Conservation (phyloP, 2,888 invertebrate genomes). For the Eremobia ochroleuca region DNA sequence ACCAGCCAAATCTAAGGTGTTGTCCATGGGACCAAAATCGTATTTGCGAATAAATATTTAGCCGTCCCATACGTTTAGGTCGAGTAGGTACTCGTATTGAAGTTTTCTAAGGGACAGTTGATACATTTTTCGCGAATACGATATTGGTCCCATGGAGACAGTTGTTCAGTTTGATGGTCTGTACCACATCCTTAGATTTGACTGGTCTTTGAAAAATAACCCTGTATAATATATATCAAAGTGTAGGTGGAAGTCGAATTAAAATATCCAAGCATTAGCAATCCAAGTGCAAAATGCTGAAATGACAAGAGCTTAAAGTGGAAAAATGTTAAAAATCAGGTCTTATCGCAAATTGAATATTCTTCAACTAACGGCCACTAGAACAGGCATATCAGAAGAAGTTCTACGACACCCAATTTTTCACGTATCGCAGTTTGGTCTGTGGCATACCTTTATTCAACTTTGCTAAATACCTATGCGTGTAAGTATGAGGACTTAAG, state of each 20-base stretch:
- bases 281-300: neutral
- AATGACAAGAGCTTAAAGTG: neutral
- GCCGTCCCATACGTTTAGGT: too few species aligned
- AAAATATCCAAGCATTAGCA: neutral
- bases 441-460: neutral
- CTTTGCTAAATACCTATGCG: neutral
- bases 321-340: too few species aligned
- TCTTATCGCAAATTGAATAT: neutral
- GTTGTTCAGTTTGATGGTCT: too few species aligned
- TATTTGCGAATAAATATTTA: too few species aligned
- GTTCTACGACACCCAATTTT: neutral
- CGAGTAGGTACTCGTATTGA: too few species aligned
- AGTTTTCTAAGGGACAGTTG: too few species aligned
- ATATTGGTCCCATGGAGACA: too few species aligned
- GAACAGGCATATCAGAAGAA: neutral
- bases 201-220: too few species aligned
- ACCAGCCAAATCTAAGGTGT: too few species aligned
- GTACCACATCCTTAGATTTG: too few species aligned
- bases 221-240: neutral
- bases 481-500: slow-evolving; percentile 10
- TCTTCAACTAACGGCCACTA: neutral
- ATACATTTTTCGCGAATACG: too few species aligned
- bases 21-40: too few species aligned
- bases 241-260: neutral
- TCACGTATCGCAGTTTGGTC: neutral